Base-by-base conservation (phyloP, 2,113 vertebrate species). In the Tupaia tana region DNA sequence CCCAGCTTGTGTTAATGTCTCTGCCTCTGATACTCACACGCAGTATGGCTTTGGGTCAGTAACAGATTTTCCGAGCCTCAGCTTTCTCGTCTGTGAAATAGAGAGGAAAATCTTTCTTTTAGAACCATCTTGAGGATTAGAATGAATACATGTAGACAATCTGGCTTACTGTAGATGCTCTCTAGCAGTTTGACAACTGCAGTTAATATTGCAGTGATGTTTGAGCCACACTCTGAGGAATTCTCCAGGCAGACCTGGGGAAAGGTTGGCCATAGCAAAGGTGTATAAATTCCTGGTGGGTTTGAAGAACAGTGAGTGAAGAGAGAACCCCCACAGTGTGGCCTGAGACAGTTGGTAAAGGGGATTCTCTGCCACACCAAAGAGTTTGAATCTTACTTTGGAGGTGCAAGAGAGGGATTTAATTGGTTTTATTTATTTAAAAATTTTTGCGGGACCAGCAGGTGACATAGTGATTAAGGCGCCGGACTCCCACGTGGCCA, bases 321-420 rank as follows among this genome's bases (percentile, higher is more conserved):
- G 20, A 43, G 61, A 73, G 63, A 61, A 29, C 7, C 63, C 63
- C 5, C 0, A 29, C 52, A 29, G 11, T 7, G 2, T 9, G 15
- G 69, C 25, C 29, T 1, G 9, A 25, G 19, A 8, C 11, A 1
- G 52, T 70, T 22, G 20, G 20, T 71, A 22, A 67, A 31, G 63
- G 25, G 34, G 3, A 11, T 31, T 54, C 16, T 22, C 0, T 56
- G 10, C 2, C 13, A 43, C 20, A 31, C 18, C n/a, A 58, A 9
- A 78, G 15, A 19, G 24, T 58, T 92, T 54, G 25, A 2, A 9
- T 83, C 69, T 86, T 84, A 73, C 24, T 73, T 79, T 88, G 16
- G 34, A 82, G 63, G 59, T 81, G 34, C 31, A 54, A 64, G 19
- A 63, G 66, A 58, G 81, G 56, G 25, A 19, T 22, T 52, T 52